phyloP scores from a whole-genome alignment of 1,140 invertebrate species.

The Heliconius eleuchia region DNA sequence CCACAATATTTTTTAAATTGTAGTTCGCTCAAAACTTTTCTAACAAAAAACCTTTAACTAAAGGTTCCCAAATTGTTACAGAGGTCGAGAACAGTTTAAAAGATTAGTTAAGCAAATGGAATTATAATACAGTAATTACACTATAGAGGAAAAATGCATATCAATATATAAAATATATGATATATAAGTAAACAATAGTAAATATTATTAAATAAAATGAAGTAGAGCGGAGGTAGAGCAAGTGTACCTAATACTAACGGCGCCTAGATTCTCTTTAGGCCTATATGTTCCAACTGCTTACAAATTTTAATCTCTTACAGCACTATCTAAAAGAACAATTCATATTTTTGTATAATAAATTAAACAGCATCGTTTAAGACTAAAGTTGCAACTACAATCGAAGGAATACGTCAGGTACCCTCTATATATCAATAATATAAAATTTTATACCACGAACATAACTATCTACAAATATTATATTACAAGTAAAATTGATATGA shows the following conservation, averaged over 20 bases:
- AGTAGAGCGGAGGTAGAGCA: not conserved
- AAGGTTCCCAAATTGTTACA: too few relatives aligned
- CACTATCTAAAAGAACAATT: constrained; percentile 28
- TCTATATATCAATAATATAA: constrained; percentile 46
- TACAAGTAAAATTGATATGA: constrained; percentile 71
- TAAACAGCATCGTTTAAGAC: constrained; percentile 36
- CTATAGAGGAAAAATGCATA: not conserved
- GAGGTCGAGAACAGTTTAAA: too few relatives aligned
- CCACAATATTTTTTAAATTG: too few relatives aligned
- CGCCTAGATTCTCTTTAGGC: not conserved
- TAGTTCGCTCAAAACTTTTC: too few relatives aligned
- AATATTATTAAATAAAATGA: not conserved
- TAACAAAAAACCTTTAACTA: too few relatives aligned
- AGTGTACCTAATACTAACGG: not conserved
- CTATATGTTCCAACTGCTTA: constrained; percentile 5
- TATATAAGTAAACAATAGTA: not conserved
- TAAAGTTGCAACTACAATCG: constrained; percentile 29
- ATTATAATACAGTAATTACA: not conserved
- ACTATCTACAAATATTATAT: constrained; percentile 62
- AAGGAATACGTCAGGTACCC: constrained; percentile 58
- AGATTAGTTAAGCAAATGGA: too few relatives aligned
- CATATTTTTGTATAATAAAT: constrained; percentile 31
- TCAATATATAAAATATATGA: not conserved
- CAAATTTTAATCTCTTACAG: constrained; percentile 36
- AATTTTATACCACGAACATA: constrained; percentile 50